Conservation (phyloP, 1,140 invertebrate species). For the Steinernema feltiae region DNA sequence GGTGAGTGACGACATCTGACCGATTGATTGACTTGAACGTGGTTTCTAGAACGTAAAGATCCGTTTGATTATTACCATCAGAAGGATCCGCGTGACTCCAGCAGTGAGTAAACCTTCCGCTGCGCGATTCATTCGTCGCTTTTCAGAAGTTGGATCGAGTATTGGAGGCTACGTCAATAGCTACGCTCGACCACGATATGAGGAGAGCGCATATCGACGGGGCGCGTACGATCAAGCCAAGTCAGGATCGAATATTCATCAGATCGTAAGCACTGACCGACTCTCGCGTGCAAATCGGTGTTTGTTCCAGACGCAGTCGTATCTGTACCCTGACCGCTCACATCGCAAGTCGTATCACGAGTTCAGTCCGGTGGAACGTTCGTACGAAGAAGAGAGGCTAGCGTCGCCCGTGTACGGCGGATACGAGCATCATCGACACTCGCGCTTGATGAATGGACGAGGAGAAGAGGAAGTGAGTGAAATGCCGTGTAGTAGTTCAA, state of each 20-base stretch:
- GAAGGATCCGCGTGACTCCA: not conserved
- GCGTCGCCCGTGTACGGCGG: slow-evolving; percentile 24
- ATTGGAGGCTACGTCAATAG: not conserved
- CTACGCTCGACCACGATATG: not conserved
- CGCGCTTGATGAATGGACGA: not conserved
- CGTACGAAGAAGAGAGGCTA: slow-evolving; percentile 20
- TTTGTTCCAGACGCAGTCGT: not conserved
- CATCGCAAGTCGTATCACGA: not conserved
- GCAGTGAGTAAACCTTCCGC: not conserved
- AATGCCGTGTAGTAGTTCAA: not conserved
- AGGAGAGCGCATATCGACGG: not conserved
- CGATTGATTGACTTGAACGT: not conserved
- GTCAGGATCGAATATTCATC: not conserved
- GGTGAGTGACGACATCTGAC: not conserved
- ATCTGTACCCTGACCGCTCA: not conserved
- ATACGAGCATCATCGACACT: slow-evolving; percentile 15
- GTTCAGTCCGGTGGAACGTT: not conserved
- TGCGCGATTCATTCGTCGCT: too few species aligned
- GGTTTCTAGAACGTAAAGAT: not conserved
- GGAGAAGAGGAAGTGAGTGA: not conserved
- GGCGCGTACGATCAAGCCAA: not conserved
- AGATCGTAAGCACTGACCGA: not conserved
- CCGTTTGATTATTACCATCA: not conserved
- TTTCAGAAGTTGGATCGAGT: not conserved
- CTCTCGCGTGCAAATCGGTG: not conserved